Percentiles rank a stretch among this genome's conserved stretches.
phyloP scores from a whole-genome alignment of 23 tunicate genomes.

The Corella eumyota region DNA sequence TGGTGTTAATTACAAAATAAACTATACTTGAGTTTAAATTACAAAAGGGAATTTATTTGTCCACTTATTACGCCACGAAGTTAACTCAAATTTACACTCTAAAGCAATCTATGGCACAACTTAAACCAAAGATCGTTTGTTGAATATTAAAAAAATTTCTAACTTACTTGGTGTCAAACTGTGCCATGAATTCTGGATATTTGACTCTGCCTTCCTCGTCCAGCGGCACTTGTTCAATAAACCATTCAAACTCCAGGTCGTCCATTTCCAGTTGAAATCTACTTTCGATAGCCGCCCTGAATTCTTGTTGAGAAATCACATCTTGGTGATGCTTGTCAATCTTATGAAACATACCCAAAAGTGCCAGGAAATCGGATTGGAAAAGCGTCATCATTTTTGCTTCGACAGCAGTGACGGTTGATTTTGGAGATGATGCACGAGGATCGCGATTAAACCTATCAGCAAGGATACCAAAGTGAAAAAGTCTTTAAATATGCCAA shows the following conservation, averaged over 20 bases:
- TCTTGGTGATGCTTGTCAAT: slow-evolving; percentile 86
- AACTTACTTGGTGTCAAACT: slow-evolving; percentile 90
- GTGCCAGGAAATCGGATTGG: slow-evolving; percentile 91
- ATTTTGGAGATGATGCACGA: slow-evolving; percentile 59
- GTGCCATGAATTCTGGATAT: slow-evolving; percentile 94
- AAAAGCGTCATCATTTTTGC: slow-evolving; percentile 80
- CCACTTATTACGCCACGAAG: too few species aligned
- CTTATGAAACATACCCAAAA: slow-evolving; percentile 89
- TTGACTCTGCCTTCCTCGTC: slow-evolving; percentile 77
- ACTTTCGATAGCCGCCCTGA: slow-evolving; percentile 94
- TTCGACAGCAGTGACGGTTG: slow-evolving; percentile 96
- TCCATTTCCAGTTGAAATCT: slow-evolving; percentile 71
- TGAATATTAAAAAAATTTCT: too few species aligned
- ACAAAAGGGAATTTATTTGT: too few species aligned
- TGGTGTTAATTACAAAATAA: neutral
- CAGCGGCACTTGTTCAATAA: slow-evolving; percentile 79
- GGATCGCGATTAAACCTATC: slow-evolving; percentile 69
- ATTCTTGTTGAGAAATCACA: slow-evolving; percentile 82
- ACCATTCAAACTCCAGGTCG: slow-evolving; percentile 63
- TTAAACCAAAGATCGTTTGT: too few species aligned
- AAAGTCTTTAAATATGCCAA: too few species aligned
- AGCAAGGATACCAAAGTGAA: too few species aligned
- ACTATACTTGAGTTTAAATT: too few species aligned
- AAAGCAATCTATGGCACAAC: too few species aligned
- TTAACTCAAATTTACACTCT: too few species aligned